phyloP scores from a whole-genome alignment of 64 coral and sea anemone genomes.

The Actinia tenebrosa region DNA sequence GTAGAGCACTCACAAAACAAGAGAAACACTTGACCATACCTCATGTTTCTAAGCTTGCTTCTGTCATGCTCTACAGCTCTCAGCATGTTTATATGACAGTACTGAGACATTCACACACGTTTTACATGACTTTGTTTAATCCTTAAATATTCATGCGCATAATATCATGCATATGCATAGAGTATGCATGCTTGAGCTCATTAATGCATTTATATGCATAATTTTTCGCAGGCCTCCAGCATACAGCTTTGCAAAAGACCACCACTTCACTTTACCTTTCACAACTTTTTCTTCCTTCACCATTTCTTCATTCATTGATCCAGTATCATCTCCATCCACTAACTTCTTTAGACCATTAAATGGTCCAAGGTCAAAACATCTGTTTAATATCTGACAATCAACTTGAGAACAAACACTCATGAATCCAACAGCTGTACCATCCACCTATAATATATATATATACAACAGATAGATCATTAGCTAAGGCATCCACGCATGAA shows the following conservation, averaged over 20 bases:
- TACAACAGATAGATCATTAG: background rate
- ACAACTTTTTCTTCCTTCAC: background rate
- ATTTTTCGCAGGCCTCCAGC: background rate
- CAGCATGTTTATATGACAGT: no score
- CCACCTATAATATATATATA: conserved; percentile 45
- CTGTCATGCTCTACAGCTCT: no score
- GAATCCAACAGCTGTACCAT: conserved; percentile 91
- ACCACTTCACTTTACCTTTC: conserved; percentile 5
- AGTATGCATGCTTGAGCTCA: no score
- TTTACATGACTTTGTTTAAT: no score
- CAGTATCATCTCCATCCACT: background rate
- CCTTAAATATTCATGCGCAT: no score
- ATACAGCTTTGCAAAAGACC: background rate
- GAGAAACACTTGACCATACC: no score
- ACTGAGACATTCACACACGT: no score
- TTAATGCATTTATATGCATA: background rate
- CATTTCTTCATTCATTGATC: conserved; percentile 15
- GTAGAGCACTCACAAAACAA: no score
- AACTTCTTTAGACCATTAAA: conserved; percentile 77
- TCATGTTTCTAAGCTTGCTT: no score
- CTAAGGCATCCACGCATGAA: background rate
- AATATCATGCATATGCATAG: no score
- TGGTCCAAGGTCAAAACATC: conserved; percentile 87
- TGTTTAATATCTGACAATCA: conserved; percentile 58
- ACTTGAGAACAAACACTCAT: conserved; percentile 89